Base-by-base conservation (phyloP, 1,140 invertebrate genomes). In the Papilio aristodemus region DNA sequence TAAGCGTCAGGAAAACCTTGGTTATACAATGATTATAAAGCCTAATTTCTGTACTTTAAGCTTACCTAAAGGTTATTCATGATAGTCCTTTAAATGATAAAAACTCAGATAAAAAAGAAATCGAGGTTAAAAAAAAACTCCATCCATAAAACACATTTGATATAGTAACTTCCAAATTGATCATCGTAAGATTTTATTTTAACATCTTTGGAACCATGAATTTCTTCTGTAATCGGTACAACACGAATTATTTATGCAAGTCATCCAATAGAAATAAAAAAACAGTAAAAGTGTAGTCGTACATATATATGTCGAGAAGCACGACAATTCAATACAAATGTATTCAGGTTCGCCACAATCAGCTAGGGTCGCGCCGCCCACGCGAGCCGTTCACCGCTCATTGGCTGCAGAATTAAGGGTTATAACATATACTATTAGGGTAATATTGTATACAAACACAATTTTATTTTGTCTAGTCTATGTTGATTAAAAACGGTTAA, bases 321-420 rank as follows among this genome's bases (percentile, higher is more conserved):
- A 10, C 5, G 13, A 32, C 62, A 54, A 43, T 64, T 10, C 41
- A 64, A 43, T 64, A 17, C 41, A 64, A 70, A 69, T 39, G 59
- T 73, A 68, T 74, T 71, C 57, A 69, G 64, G 46, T 66, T 71
- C 67, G 70, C 74, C 71, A 73, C 76, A 77, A 75, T 77, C 73
- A 66, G 72, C 57, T 73, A 73, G 69, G 46, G 58, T 72, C 73
- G 73, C 76, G 68, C 77, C 84, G 78, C 84, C 84, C 77, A 86
- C 84, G 75, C 66, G 57, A 70, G 73, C 67, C 75, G 68, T 77
- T 78, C 74, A 75, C 76, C 71, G 72, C 78, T 79, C 81, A 85
- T 85, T 85, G 81, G 81, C 75, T 79, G 68, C 70, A 68, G 14
- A 43, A 10, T 59, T 59, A 69, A 74, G 74, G 78, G 74, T 79